These are phyloP conservation scores for Phrynosoma platyrhinos DNA, from an alignment of 2,113 vertebrate species.

Conservation along the genomic window DNA sequence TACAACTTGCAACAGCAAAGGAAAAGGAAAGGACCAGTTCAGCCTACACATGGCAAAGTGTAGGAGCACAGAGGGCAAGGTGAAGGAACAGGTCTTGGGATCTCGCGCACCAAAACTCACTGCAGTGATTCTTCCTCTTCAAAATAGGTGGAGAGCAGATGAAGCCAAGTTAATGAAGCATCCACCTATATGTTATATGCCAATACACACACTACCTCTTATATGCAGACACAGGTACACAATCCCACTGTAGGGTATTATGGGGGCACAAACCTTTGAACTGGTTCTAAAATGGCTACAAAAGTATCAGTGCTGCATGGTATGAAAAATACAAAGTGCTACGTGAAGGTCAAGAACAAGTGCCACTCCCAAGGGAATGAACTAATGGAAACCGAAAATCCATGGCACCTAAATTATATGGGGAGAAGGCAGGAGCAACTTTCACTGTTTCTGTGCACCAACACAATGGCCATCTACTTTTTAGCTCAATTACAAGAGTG, in stretches of 20 bases:
- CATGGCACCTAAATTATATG: rapidly evolving
- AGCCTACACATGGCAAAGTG: not conserved
- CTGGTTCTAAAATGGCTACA: constrained; percentile 42
- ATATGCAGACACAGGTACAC: constrained; percentile 19
- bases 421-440: not conserved
- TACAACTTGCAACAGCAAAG: not conserved
- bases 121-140: not conserved
- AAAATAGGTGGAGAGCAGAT: not conserved
- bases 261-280: not conserved
- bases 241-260: constrained; percentile 8
- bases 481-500: constrained; percentile 36
- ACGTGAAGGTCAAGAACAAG: not conserved
- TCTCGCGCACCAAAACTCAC: not conserved
- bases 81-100: not conserved
- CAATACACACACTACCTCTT: not conserved
- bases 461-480: rapidly evolving
- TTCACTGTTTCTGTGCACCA: rapidly evolving
- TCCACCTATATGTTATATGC: not conserved
- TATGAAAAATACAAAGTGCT: not conserved
- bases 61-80: not conserved
- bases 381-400: not conserved
- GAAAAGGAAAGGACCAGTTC: not conserved
- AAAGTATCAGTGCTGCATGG: rapidly evolving
- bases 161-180: not conserved
- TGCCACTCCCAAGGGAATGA: not conserved